Evolutionary conservation across 2,797 vertebrate species (phyloP).

Genomic region (Bryconaethiops microstoma): DNA sequence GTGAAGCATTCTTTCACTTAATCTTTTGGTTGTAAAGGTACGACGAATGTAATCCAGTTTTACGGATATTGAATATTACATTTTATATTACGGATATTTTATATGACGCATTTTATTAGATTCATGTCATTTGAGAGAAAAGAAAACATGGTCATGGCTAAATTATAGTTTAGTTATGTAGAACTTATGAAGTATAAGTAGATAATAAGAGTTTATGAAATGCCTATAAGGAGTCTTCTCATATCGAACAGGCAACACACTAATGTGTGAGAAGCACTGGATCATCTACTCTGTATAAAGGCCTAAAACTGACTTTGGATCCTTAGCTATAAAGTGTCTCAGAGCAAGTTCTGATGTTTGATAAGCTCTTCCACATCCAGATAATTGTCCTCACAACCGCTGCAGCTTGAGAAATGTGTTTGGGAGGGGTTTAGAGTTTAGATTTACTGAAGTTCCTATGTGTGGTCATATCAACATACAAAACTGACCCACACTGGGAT

Average conservation of each 20-base stretch:
- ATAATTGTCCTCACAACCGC: not conserved
- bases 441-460: not conserved
- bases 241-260: slow-evolving; percentile 45
- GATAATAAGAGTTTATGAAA: not conserved
- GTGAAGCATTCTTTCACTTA: slow-evolving; percentile 58
- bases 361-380: not conserved
- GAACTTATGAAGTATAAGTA: not conserved
- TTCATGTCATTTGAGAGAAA: slow-evolving; percentile 51
- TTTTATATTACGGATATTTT: slow-evolving; percentile 50
- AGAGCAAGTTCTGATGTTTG: not conserved
- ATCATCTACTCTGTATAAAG: slow-evolving; percentile 49
- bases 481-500: not conserved
- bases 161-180: slow-evolving; percentile 48
- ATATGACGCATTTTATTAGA: not conserved
- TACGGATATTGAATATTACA: slow-evolving; percentile 73
- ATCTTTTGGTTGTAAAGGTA: slow-evolving; percentile 75
- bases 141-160: slow-evolving; percentile 49
- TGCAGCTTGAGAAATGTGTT: not conserved
- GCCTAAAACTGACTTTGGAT: not conserved
- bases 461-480: not conserved
- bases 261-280: slow-evolving; percentile 22
- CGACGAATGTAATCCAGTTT: slow-evolving; percentile 80
- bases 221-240: slow-evolving; percentile 35
- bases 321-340: slow-evolving; percentile 19
- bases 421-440: not conserved